Percentiles rank a stretch among this genome's conserved stretches.
phyloP scores from a whole-genome alignment of 2,113 vertebrate species.

The Otus sunia region DNA sequence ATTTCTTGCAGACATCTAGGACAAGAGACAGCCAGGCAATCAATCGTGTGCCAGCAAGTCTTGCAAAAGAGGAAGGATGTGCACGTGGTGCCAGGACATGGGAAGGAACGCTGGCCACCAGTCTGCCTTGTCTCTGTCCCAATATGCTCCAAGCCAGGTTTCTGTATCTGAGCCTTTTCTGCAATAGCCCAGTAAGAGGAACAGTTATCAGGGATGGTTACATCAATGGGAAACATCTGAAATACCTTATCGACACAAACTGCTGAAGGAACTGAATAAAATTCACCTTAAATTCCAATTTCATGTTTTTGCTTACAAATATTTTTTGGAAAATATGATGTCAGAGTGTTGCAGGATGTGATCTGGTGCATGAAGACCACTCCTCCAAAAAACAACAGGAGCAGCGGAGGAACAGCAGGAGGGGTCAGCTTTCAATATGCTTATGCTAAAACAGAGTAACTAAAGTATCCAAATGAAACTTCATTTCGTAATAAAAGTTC shows the following conservation, averaged over 20 bases:
- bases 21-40: not conserved
- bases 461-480: not conserved
- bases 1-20: not conserved
- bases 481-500: not conserved
- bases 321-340: not conserved
- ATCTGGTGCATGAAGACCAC: not conserved
- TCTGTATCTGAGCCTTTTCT: not conserved
- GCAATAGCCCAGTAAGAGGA: not conserved
- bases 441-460: not conserved
- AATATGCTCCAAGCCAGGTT: not conserved
- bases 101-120: not conserved
- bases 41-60: not conserved
- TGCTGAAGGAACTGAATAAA: not conserved
- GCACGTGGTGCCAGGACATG: not conserved
- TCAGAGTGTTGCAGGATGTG: not conserved
- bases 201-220: not conserved
- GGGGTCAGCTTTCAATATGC: not conserved
- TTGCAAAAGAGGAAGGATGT: not conserved
- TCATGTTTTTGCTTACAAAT: not conserved
- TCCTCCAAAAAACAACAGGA: not conserved
- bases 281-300: not conserved
- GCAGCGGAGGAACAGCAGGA: not conserved
- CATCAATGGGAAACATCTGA: not conserved
- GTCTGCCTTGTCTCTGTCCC: not conserved
- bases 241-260: not conserved